Percentiles rank a stretch among this genome's conserved stretches.
Evolutionary conservation across 2,113 vertebrate species (phyloP).

Genomic region (Butastur rufipennis): DNA sequence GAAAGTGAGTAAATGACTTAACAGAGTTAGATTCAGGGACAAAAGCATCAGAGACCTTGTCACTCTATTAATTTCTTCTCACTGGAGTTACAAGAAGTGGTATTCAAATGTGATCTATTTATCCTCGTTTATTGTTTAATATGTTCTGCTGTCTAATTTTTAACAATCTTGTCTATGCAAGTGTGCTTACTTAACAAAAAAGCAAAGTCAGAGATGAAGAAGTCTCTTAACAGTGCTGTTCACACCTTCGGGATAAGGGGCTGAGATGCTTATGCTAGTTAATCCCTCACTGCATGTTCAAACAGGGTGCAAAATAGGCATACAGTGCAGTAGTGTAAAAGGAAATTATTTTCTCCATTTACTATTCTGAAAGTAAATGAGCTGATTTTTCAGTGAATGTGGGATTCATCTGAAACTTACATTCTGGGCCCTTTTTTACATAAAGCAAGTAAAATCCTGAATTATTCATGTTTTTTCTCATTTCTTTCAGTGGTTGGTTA

Average conservation of each 20-base stretch:
- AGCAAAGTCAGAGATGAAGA: not conserved
- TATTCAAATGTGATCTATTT: not conserved
- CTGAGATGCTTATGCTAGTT: not conserved
- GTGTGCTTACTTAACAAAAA: not conserved
- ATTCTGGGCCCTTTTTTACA: not conserved
- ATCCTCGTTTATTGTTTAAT: not conserved
- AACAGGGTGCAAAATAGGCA: not conserved
- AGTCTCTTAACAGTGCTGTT: not conserved
- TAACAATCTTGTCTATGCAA: not conserved
- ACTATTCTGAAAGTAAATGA: constrained; percentile 8
- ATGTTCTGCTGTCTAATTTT: not conserved
- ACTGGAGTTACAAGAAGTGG: not conserved
- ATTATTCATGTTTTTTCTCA: not conserved
- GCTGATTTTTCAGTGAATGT: not conserved
- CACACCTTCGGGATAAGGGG: not conserved
- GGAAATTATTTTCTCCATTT: constrained; percentile 4
- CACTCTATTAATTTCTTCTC: not conserved
- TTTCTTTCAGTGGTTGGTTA: not conserved
- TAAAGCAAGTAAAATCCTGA: not conserved
- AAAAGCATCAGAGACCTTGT: not conserved
- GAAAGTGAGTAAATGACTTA: not conserved
- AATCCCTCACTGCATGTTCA: not conserved
- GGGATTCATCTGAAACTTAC: constrained; percentile 1
- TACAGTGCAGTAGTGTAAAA: not conserved
- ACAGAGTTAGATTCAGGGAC: not conserved